A percentile compares a stretch with the other conserved stretches of the same genome.
Evolutionary conservation across 2,797 vertebrate species (phyloP).

Genomic region (Capromys pilorides): DNA sequence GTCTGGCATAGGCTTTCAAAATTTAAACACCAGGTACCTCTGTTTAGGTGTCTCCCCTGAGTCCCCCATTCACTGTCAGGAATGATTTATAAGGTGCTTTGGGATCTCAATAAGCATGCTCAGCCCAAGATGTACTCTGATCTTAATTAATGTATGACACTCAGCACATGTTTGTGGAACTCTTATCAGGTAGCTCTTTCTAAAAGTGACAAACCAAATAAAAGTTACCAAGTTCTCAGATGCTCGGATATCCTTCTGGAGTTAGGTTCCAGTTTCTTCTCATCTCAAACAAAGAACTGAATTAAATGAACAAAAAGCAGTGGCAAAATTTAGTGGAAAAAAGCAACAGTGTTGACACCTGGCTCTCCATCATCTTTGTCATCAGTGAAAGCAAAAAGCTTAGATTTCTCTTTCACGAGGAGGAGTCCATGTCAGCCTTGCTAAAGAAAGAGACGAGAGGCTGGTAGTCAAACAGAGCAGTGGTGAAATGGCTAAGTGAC

Average conservation of each 20-base stretch:
- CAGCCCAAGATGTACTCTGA: background rate
- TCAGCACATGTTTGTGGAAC: background rate
- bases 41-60: background rate
- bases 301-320: background rate
- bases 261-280: background rate
- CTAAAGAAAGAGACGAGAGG: slow-evolving; percentile 77
- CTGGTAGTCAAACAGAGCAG: slow-evolving; percentile 82
- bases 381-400: slow-evolving; percentile 97
- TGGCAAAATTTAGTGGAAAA: background rate
- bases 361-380: slow-evolving; percentile 96
- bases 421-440: slow-evolving; percentile 95
- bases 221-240: background rate
- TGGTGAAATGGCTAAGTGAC: background rate
- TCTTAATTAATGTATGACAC: background rate
- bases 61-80: background rate
- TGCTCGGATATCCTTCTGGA: background rate
- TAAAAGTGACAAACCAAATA: background rate
- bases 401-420: slow-evolving; percentile 96
- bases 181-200: background rate
- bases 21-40: background rate
- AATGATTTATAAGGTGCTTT: background rate
- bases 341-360: slow-evolving; percentile 94
- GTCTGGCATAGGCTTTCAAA: background rate
- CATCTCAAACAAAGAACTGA: background rate
- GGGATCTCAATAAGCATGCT: background rate